Evolutionary conservation across 2,888 invertebrate species (phyloP).

Genomic region (Polymixis flavicincta): DNA sequence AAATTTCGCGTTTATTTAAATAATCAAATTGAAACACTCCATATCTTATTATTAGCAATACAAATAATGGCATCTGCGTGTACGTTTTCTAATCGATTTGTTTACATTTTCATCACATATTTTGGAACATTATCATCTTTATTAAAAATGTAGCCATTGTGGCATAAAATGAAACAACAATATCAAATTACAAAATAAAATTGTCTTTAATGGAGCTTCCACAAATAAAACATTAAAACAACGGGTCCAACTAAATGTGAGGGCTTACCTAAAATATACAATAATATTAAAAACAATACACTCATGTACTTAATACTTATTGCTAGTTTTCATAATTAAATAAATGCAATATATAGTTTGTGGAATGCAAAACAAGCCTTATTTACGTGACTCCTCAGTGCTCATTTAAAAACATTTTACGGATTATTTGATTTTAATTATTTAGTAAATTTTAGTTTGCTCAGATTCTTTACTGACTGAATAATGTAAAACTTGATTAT

Average conservation of each 20-base stretch:
- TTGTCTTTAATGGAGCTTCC: slow-evolving; percentile 77
- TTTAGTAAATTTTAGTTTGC: not conserved
- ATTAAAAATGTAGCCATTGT: not conserved
- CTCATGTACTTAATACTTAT: slow-evolving; percentile 38
- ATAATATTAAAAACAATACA: slow-evolving; percentile 66
- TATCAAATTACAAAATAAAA: slow-evolving; percentile 84
- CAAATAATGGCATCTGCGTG: too few relatives aligned
- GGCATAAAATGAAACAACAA: slow-evolving; percentile 71
- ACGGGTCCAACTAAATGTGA: slow-evolving; percentile 68
- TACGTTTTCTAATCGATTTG: too few relatives aligned
- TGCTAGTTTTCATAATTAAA: slow-evolving; percentile 42
- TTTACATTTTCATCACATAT: too few relatives aligned
- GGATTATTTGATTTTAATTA: slow-evolving; percentile 20
- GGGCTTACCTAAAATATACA: slow-evolving; percentile 49
- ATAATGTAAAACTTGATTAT: not conserved
- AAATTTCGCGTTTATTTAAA: too few relatives aligned
- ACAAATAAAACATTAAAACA: slow-evolving; percentile 71
- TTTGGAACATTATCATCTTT: not conserved
- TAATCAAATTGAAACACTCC: too few relatives aligned
- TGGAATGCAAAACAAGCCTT: slow-evolving; percentile 54
- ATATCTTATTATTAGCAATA: too few relatives aligned
- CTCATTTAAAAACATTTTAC: slow-evolving; percentile 12
- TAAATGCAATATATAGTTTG: slow-evolving; percentile 65
- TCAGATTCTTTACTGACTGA: not conserved
- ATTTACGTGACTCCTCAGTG: slow-evolving; percentile 8